Base-by-base conservation (phyloP, 2,797 vertebrate species). In the Bradypodion ventrale region DNA sequence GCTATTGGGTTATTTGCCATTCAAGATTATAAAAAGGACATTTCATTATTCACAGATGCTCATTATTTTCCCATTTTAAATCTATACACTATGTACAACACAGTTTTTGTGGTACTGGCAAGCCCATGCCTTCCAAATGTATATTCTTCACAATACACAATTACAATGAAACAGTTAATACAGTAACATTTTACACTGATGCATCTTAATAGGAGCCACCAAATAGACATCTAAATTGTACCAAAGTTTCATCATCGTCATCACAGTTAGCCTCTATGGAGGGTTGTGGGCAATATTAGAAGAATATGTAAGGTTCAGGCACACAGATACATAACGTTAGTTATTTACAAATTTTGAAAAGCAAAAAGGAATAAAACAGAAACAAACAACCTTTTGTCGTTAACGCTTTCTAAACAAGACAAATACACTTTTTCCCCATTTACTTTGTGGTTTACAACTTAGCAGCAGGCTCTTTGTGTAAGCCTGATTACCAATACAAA, bases 61-160 rank as follows among this genome's bases (percentile, higher is more conserved):
- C 96, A 96, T 97, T 96, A 96, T 97, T 97, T 96, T 97, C 96
- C 96, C 96, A 95, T 96, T 79, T 96, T 94, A 95, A 96, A 95
- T 97, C 96, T 98, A 96, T 98, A 98, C 97, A 99, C 94, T 96
- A 97, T 98, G 95, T 98, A 97, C 98, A 99, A 95, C 97, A 98
- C 95, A 97, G 96, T 96, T 97, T 96, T 96, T 97, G 96, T 98
- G 97, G 97, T 97, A 97, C 96, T 96, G 97, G 96, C 96, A 97
- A 96, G 95, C 96, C 96, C 95, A 96, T 96, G 96, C 95, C 96
- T 96, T 96, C 95, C 95, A 96, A 96, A 97, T 97, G 97, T 97
- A 96, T 96, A 97, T 96, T 97, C 96, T 96, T 95, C 97, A 99
- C 98, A 97, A 96, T 97, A 97, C 97, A 99, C 97, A 94, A 97